Percentiles rank a stretch among this genome's conserved stretches.
phyloP scores from a whole-genome alignment of 2,888 invertebrate species.

The Metellina segmentata region DNA sequence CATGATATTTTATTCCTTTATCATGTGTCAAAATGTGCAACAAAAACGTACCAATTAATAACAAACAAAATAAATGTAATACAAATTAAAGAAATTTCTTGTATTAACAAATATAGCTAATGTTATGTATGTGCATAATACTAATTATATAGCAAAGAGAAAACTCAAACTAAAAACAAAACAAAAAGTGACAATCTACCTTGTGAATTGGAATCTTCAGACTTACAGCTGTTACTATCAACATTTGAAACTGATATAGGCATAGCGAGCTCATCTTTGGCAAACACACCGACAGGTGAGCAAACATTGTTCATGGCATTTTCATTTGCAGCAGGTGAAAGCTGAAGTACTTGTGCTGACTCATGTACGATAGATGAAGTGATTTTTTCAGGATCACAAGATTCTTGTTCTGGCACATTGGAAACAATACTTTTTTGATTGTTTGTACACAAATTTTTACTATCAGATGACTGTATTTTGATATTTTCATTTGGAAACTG shows the following conservation, averaged over 20 bases:
- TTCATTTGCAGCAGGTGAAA: not conserved
- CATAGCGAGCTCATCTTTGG: not conserved
- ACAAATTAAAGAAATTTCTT: not conserved
- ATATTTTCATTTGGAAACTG: not conserved
- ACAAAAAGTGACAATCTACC: constrained; percentile 26
- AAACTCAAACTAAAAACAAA: constrained; percentile 9
- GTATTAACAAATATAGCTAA: not conserved
- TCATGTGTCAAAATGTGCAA: too few species aligned
- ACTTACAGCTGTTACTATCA: not conserved
- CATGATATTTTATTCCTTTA: too few species aligned
- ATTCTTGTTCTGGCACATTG: not conserved
- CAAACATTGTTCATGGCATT: not conserved
- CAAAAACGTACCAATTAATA: not conserved
- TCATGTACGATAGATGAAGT: not conserved
- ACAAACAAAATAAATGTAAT: not conserved
- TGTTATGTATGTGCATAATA: too few species aligned
- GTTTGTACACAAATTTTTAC: not conserved
- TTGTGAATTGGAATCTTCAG: constrained; percentile 26
- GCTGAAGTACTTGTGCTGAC: not conserved
- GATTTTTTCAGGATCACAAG: not conserved
- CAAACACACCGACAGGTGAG: not conserved
- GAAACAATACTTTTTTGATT: not conserved
- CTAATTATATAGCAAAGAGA: not conserved
- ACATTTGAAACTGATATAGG: not conserved
- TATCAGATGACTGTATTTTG: not conserved